A percentile compares a stretch with the other conserved stretches of the same genome.
phyloP scores from a whole-genome alignment of 1,140 invertebrate genomes.

The Laodelphax striatellus region DNA sequence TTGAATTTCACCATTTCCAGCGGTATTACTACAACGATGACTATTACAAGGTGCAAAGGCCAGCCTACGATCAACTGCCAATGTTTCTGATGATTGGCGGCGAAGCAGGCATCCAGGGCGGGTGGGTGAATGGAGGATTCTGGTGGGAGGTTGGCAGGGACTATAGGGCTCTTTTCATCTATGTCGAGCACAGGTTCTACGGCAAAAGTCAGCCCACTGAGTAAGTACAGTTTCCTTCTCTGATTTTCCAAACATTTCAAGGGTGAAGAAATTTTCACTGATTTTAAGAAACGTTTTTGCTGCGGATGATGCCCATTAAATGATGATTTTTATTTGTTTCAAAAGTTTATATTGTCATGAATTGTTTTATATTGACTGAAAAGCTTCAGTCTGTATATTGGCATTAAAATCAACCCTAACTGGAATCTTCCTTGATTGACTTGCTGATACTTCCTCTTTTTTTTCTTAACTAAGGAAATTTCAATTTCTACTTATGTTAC shows the following conservation, averaged over 20 bases:
- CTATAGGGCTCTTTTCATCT: constrained; percentile 68
- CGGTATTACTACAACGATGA: constrained; percentile 67
- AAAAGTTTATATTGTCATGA: too few species aligned
- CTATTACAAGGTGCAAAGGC: constrained; percentile 49
- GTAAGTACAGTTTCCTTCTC: constrained; percentile 32
- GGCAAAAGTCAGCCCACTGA: constrained; percentile 77
- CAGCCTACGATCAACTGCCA: constrained; percentile 29
- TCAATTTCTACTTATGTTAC: too few species aligned
- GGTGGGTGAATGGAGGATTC: constrained; percentile 36
- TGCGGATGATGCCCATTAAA: too few species aligned
- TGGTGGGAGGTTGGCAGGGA: constrained; percentile 72
- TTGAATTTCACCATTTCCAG: constrained; percentile 30
- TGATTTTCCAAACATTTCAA: background rate
- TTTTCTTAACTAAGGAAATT: too few species aligned
- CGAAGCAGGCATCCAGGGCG: constrained; percentile 52
- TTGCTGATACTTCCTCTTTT: too few species aligned
- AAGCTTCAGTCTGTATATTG: too few species aligned
- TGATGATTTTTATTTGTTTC: too few species aligned
- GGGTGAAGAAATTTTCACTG: too few species aligned
- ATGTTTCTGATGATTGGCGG: constrained; percentile 85
- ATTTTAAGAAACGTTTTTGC: too few species aligned
- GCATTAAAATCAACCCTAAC: too few species aligned
- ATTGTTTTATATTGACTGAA: too few species aligned
- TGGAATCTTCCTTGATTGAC: too few species aligned
- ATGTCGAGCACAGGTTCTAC: constrained; percentile 86